phyloP scores from a whole-genome alignment of 2,888 invertebrate genomes.

The Dynastes hyllus region DNA sequence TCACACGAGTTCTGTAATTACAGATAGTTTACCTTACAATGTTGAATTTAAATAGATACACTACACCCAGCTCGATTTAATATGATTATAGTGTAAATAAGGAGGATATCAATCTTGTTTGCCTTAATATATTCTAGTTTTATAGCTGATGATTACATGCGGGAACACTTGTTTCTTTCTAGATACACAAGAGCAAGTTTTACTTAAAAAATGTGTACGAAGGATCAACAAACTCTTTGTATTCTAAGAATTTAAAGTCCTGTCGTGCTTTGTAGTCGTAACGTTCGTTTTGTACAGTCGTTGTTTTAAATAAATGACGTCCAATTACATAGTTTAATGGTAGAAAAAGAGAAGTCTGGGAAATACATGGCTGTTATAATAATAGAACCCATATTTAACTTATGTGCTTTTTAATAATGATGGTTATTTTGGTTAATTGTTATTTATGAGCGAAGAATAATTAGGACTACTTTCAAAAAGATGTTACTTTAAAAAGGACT shows the following conservation, averaged over 20 bases:
- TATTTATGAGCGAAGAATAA: too few relatives aligned
- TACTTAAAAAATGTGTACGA: neutral
- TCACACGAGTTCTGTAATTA: neutral
- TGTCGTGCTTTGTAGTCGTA: too few relatives aligned
- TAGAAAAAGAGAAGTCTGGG: too few relatives aligned
- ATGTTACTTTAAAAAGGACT: too few relatives aligned
- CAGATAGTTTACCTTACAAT: neutral
- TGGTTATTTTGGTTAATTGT: too few relatives aligned
- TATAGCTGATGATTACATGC: conserved; percentile 7
- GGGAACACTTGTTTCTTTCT: neutral
- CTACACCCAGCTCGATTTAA: neutral
- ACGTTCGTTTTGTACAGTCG: too few relatives aligned
- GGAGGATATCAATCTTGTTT: neutral
- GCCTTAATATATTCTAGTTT: conserved; percentile 3
- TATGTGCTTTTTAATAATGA: too few relatives aligned
- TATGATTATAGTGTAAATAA: conserved; percentile 2
- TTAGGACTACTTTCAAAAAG: too few relatives aligned
- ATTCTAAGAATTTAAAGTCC: neutral
- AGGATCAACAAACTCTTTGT: conserved; percentile 11
- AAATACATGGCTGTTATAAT: too few relatives aligned
- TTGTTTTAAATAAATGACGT: too few relatives aligned
- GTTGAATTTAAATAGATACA: neutral
- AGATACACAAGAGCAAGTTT: neutral
- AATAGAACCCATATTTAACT: too few relatives aligned
- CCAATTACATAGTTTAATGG: too few relatives aligned